Evolutionary conservation across 2,113 vertebrate genomes (phyloP), one percentile per base, ranked within the genome.

Genomic region (Bos indicus): DNA sequence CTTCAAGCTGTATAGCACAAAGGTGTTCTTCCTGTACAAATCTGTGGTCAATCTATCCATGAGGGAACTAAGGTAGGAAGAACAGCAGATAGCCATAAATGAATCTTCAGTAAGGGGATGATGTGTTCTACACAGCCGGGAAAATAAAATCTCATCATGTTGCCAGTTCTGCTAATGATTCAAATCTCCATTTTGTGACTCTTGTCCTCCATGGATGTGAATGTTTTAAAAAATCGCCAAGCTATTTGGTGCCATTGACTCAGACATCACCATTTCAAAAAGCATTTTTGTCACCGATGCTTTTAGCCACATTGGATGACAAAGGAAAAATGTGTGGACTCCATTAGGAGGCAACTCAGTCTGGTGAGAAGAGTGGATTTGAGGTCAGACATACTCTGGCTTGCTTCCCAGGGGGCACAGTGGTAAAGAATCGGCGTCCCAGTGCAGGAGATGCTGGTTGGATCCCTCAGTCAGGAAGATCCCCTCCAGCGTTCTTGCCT

Each of bases 241-340:
- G 17, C 36, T 88, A 5, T 51, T 48, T 54, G 13, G 7, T 62
- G 30, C 46, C 56, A 43, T 94, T 84, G 30, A 78, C 33, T 40
- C 16, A 52, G 43, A 23, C 1, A 54, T 28, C 33, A 57, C 30
- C 12, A 40, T 91, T 96, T 95, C 43, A 46, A 43, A 80, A 92
- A 21, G 6, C 19, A 16, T 94, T 96, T 94, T 94, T 78, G 23
- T 96, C 78, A 56, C 30, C 88, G 64, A 78, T 93, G 23, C 5
- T 77, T 89, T 91, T 71, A 67, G 59, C 28, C 33, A 93, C 51
- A 48, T 25, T 60, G 16, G 52, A 60, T 59, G 30, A 83, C 19
- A 26, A 54, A 93, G 23, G 46, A 10, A 78, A 82, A 43, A 11
- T 60, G 52, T 92, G 21, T 54, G 87, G 51, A 84, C 25, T n/a